Evolutionary conservation across 2,888 invertebrate species (phyloP).

Genomic region (Eupithecia tripunctaria): DNA sequence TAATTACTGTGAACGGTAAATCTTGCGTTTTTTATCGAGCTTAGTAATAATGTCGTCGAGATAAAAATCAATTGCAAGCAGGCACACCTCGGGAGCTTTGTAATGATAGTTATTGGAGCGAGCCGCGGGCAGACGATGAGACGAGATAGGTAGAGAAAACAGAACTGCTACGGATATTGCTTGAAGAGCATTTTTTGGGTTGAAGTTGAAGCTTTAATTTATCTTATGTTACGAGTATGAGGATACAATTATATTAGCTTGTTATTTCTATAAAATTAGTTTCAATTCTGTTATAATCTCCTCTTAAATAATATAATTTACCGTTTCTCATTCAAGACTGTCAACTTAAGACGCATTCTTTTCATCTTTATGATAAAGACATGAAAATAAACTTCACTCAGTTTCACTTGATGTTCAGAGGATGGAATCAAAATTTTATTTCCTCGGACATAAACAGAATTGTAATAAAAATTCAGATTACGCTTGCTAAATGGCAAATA

Average conservation of each 20-base stretch:
- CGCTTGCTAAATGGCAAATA: conserved; percentile 37
- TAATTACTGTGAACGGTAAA: conserved; percentile 54
- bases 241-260: background rate
- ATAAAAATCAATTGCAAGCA: conserved; percentile 77
- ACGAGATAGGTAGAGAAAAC: background rate
- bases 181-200: background rate
- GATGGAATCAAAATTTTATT: conserved; percentile 20
- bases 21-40: conserved; percentile 60
- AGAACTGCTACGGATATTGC: background rate
- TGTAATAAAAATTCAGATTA: conserved; percentile 29
- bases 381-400: conserved; percentile 5
- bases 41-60: conserved; percentile 77
- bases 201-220: background rate
- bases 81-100: conserved; percentile 67
- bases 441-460: conserved; percentile 15
- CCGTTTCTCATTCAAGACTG: background rate
- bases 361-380: background rate
- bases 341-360: background rate
- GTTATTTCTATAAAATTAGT: no score
- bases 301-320: no score
- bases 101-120: conserved; percentile 71
- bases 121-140: conserved; percentile 51
- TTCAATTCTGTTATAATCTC: no score
- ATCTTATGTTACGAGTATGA: background rate
- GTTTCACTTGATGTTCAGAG: conserved; percentile 3